Conservation (phyloP, 2,797 vertebrate species). For the Macroramphosus scolopax region DNA sequence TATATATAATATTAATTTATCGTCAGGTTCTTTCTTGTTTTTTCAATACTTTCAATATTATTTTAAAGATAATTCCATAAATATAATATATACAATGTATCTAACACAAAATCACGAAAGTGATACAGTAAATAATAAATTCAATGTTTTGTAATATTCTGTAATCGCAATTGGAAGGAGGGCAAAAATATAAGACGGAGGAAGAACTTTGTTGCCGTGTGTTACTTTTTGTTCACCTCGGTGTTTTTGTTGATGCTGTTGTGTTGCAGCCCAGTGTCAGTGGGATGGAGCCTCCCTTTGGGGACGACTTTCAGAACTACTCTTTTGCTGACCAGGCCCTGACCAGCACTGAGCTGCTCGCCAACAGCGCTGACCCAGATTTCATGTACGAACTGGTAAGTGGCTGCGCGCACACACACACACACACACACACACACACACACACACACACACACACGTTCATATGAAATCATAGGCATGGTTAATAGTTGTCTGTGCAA, state of each 20-base stretch:
- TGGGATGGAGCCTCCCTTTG: slow-evolving; percentile 99
- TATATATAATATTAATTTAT: too few species aligned
- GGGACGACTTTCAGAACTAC: slow-evolving; percentile 97
- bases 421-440: slow-evolving; percentile 3
- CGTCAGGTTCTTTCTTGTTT: too few species aligned
- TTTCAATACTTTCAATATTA: too few species aligned
- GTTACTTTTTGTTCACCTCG: too few species aligned
- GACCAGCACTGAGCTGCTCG: slow-evolving; percentile 97
- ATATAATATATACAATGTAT: too few species aligned
- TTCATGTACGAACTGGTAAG: slow-evolving; percentile 99
- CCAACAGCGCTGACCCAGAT: slow-evolving; percentile 95
- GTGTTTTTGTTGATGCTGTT: slow-evolving; percentile 3
- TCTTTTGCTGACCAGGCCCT: slow-evolving; percentile 96
- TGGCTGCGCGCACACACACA: slow-evolving; percentile 5
- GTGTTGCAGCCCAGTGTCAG: slow-evolving; percentile 89
- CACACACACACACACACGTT: neutral
- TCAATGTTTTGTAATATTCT: too few species aligned
- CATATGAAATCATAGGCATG: neutral
- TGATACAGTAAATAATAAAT: too few species aligned
- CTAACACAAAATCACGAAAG: too few species aligned
- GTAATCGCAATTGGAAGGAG: too few species aligned
- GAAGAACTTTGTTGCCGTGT: too few species aligned
- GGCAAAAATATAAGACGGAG: too few species aligned
- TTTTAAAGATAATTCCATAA: too few species aligned
- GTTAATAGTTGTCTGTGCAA: slow-evolving; percentile 1